Evolutionary conservation across 1,140 invertebrate species (phyloP), one percentile per base, ranked within the genome.

Genomic region (Limonius californicus): DNA sequence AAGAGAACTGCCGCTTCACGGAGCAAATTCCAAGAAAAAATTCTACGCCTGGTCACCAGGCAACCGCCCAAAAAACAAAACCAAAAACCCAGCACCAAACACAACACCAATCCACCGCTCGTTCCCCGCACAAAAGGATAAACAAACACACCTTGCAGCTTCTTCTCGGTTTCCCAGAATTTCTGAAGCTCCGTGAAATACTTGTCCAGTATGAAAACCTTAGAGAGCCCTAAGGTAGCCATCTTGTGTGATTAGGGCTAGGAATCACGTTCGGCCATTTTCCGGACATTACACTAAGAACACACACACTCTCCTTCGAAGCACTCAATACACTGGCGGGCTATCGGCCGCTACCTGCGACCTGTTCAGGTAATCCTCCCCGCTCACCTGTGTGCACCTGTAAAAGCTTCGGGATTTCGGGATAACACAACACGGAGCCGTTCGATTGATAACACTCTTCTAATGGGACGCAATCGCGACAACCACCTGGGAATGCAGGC

Each of bases 191-290:
- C 93, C 64, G 91, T 95, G 78, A 96, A 96, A 80, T 96, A 96
- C 79, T 95, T 96, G 86, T 96, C 94, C 84, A 96, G 86, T 78
- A 96, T 95, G 86, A 95, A 96, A 77, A 95, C 92, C 85, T 96
- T 96, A 73, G 91, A 93, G 66, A 94, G 87, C 80, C 92, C 92
- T 79, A 95, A 84, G 76, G 92, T 94, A 84, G 91, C 91, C 90
- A 92, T 92, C 71, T 81, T 70, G 58, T 45, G 57, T 45, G 60
- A 72, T 67, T 56, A 71, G 62, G 61, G 59, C 59, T 57, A 43
- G 54, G 64, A 55, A 65, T 61, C 62, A 56, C 58, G 50, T 54
- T 62, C 70, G 63, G 70, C 72, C 71, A 72, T 72, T 65, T 71
- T 72, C 59, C 69, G 64, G 63, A 66, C 71, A 74, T 73, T 53